These are phyloP conservation scores for Drosophila arizonae DNA, from an alignment of 1,140 invertebrate species.

Conservation along the genomic window DNA sequence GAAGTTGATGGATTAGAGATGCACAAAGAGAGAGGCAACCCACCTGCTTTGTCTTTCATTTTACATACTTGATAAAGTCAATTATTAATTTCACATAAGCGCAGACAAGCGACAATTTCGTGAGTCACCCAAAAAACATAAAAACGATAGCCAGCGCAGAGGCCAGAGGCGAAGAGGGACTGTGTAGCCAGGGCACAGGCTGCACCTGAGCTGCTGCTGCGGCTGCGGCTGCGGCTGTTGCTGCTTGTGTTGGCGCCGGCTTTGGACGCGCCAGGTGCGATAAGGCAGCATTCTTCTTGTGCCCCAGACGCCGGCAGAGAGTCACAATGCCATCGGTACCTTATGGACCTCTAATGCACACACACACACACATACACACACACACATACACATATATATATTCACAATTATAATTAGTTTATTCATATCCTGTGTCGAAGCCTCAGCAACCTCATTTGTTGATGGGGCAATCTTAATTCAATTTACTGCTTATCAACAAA, in stretches of 20 bases:
- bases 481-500: slow-evolving; percentile 63
- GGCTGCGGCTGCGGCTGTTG: background rate
- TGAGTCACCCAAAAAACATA: slow-evolving; percentile 66
- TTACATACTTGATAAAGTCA: slow-evolving; percentile 68
- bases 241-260: slow-evolving; percentile 60
- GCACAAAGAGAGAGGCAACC: background rate
- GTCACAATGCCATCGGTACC: slow-evolving; percentile 20
- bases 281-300: slow-evolving; percentile 74
- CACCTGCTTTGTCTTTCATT: slow-evolving; percentile 33
- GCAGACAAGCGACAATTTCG: slow-evolving; percentile 48
- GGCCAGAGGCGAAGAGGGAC: slow-evolving; percentile 18
- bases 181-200: slow-evolving; percentile 1
- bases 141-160: slow-evolving; percentile 59
- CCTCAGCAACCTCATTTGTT: slow-evolving; percentile 71
- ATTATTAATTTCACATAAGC: slow-evolving; percentile 71
- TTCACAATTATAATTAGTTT: slow-evolving; percentile 78
- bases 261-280: slow-evolving; percentile 70
- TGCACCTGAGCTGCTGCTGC: slow-evolving; percentile 43
- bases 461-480: slow-evolving; percentile 80
- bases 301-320: slow-evolving; percentile 40
- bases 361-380: slow-evolving; percentile 9
- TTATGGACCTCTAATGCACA: slow-evolving; percentile 51
- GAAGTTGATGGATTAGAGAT: slow-evolving; percentile 61
- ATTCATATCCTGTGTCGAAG: slow-evolving; percentile 79
- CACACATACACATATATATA: slow-evolving; percentile 18